Evolutionary conservation across 2,797 vertebrate genomes (phyloP).

Genomic region (Pseudomugil gertrudae): DNA sequence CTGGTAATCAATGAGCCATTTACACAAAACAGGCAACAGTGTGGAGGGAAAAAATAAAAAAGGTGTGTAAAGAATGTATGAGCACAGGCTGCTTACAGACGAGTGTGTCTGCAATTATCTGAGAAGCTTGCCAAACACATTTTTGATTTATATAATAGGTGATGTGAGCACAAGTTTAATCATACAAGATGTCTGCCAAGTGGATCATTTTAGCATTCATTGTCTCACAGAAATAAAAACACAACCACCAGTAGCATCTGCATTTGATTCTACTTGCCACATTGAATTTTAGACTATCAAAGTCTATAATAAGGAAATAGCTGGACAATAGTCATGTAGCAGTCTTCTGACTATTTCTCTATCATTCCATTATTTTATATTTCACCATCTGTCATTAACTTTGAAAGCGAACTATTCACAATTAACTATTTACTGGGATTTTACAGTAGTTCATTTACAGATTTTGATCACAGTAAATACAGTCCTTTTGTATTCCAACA

Average conservation of each 20-base stretch:
- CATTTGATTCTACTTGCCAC: constrained; percentile 51
- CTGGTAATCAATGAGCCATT: constrained; percentile 56
- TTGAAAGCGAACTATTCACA: constrained; percentile 50
- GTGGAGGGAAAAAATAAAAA: neutral
- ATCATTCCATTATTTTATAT: constrained; percentile 51
- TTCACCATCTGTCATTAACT: constrained; percentile 60
- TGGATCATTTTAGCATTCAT: constrained; percentile 43
- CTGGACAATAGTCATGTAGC: neutral
- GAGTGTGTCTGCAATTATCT: constrained; percentile 49
- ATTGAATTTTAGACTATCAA: constrained; percentile 42
- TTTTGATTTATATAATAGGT: constrained; percentile 37
- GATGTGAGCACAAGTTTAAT: constrained; percentile 63
- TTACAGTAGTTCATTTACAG: constrained; percentile 57
- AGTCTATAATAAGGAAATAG: neutral
- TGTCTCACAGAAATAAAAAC: constrained; percentile 59
- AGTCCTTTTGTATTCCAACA: neutral
- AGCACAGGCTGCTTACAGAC: constrained; percentile 27
- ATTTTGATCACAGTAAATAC: constrained; percentile 20
- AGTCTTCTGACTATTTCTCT: constrained; percentile 35
- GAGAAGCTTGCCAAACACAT: constrained; percentile 41
- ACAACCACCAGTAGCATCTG: constrained; percentile 65
- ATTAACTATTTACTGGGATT: constrained; percentile 57
- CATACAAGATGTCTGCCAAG: constrained; percentile 59
- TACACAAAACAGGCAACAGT: constrained; percentile 41
- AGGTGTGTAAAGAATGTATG: constrained; percentile 6